Evolutionary conservation across 2,113 vertebrate genomes (phyloP), one percentile per base, ranked within the genome.

Genomic region (Actenoides hombroni): DNA sequence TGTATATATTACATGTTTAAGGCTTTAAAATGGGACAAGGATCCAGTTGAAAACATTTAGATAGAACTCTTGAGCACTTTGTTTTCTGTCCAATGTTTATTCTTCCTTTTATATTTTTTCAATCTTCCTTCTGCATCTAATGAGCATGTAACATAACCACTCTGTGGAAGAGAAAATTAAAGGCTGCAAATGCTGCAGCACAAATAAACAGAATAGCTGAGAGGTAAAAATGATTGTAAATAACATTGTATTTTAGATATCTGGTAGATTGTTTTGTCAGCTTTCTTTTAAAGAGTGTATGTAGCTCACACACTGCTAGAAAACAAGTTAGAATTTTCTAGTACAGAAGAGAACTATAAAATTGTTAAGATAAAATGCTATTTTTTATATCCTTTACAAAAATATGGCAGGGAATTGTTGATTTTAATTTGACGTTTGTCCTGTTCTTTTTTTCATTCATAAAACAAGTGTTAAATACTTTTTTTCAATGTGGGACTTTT

Each of bases 121-220:
- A 75, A 2, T 96, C 70, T 85, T 91, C 65, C 23, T 91, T 94
- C 40, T 89, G n/a, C 59, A 59, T 76, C 65, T 96, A 87, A 94
- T 79, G 57, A 93, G 44, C 59, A 21, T 84, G 77, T 92, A 96
- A 87, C 1, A 0, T 85, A 94, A 92, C 80, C 44, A 82, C 77
- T 83, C 83, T 63, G 57, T 91, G 44, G 90, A 96, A 91, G 80
- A 84, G 80, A 95, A 95, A 95, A 96, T 97, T 68, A 92, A 93
- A 93, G 83, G 78, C 94, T 92, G 46, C 40, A 77, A n/a, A 83
- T 64, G 31, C 88, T 89, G 69, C 20, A 44, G 48, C 64, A 94
- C 42, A 88, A 94, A 74, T 94, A 89, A 92, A 83, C 59, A 75
- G 76, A 40, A 73, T 92, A 78, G 56, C 91, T 91, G 75, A 94